phyloP scores from a whole-genome alignment of 2,888 invertebrate genomes.

The Sabatieria punctata region DNA sequence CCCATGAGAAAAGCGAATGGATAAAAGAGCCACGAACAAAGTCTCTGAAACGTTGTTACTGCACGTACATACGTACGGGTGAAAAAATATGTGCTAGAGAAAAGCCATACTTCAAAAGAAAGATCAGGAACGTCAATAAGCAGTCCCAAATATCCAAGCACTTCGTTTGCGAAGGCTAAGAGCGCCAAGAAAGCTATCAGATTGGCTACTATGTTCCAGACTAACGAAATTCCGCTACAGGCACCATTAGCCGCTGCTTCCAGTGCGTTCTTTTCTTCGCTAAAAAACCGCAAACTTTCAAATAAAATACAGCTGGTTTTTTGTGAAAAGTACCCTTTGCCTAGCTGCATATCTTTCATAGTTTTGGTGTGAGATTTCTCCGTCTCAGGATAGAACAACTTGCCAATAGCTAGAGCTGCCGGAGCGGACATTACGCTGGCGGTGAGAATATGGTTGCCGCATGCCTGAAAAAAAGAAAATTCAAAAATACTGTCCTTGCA shows the following conservation, averaged over 20 bases:
- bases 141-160: slow-evolving; percentile 58
- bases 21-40: slow-evolving; percentile 13
- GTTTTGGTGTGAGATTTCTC: slow-evolving; percentile 52
- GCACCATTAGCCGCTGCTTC: slow-evolving; percentile 83
- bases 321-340: slow-evolving; percentile 44
- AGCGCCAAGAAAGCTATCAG: slow-evolving; percentile 73
- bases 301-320: background rate
- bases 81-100: background rate
- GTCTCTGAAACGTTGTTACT: background rate
- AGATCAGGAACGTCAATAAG: slow-evolving; percentile 48
- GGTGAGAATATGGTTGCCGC: slow-evolving; percentile 66
- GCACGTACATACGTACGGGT: background rate
- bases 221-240: slow-evolving; percentile 53
- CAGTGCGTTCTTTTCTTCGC: slow-evolving; percentile 59
- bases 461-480: slow-evolving; percentile 27
- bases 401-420: slow-evolving; percentile 66
- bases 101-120: slow-evolving; percentile 36
- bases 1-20: slow-evolving; percentile 23
- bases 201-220: slow-evolving; percentile 69
- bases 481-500: too few relatives aligned
- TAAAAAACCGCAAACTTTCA: slow-evolving; percentile 30
- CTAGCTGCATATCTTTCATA: slow-evolving; percentile 52
- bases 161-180: slow-evolving; percentile 59
- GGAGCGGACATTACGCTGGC: slow-evolving; percentile 92
- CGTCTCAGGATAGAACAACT: slow-evolving; percentile 74